Evolutionary conservation across 2,113 vertebrate species (phyloP), one percentile per base, ranked within the genome.

Genomic region (Neolamprologus cancellatus): DNA sequence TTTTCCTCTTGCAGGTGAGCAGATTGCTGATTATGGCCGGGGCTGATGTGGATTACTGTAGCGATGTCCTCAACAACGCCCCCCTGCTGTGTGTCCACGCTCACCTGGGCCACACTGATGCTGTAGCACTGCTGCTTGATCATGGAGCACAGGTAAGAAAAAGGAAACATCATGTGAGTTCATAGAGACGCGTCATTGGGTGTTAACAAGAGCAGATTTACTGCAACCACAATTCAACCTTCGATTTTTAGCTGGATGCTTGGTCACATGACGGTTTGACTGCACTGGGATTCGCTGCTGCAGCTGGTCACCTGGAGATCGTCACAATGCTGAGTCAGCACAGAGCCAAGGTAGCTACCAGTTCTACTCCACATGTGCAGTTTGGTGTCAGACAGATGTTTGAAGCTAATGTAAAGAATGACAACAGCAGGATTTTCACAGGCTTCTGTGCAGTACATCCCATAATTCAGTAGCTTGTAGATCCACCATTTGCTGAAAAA

Each of bases 41-140:
- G 1, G 98, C 98, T 6, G 98, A 99, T 1, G 97, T 99, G 76
- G 97, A 99, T 90, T 97, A 97, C 10, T 96, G 96, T 2, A 98
- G 97, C 0, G 98, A 99, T 14, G 98, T 99, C 71, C 95, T 99
- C 83, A 98, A 97, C 95, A 98, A 96, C 3, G 98, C 98, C 7
- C 98, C 98, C 7, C 90, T 99, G 59, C 61, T 99, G 39, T 99
- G 98, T 20, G 98, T 99, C 18, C 97, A 99, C 0, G 97, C 98
- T 17, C 98, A 99, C 93, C 96, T 99, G 92, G 98, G 98, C 2
- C 98, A 99, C 55, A 92, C 94, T 0, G 98, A 99, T 91, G 99
- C 97, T 83, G 97, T 98, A 82, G 96, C 96, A 4, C 91, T 99
- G 93, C 96, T 99, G 81, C 79, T 99, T 61, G 98, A 99, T 94